Base-by-base conservation (phyloP, 2,113 vertebrate species). In the Lamprologus speciosus region DNA sequence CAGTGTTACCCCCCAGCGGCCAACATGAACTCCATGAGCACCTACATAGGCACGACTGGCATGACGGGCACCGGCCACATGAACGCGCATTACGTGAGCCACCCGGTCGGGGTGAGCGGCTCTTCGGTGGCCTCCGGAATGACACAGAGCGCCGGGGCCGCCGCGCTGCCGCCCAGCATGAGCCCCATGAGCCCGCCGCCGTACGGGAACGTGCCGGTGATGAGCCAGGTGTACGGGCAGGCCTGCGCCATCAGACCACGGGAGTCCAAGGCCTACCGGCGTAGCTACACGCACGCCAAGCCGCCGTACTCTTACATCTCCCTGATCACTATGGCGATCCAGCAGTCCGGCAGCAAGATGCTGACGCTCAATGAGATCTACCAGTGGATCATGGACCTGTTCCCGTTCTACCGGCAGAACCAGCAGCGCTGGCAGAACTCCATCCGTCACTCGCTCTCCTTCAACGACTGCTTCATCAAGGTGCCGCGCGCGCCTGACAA, bases 341-440 rank as follows among this genome's bases (percentile, higher is more conserved):
- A 99, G 95, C 98, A 99, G 94, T 94, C 98, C 0, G 96, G 97
- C 84, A 97, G 89, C 95, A 98, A 98, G 96, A 98, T 98, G 98
- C 96, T 99, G 80, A 99, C 98, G 0, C 94, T 99, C 14, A 98
- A 97, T 35, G 98, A 99, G 94, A 98, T 99, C 96, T 99, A 99
- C 94, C 98, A 97, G 96, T 99, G 98, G 98, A 99, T 99, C 96
- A 98, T 97, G 97, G 98, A 98, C 96, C 97, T 99, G 4, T 99
- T 99, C 95, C 98, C 98, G 51, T 99, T 94, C 90, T 99, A 99
- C 96, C 97, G 98, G 1, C 98, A 99, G 96, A 99, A 99, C 95
- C 98, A 99, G 95, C 98, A 99, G 94, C 98, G 98, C 78, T 99
- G 98, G 98, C 98, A 99, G 95, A 99, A 99, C 96, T 98, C 98